These are phyloP conservation scores for Haliclystus octoradiatus DNA, from an alignment of 30 jellyfish, hydroid and myxozoan genomes.

Conservation along the genomic window DNA sequence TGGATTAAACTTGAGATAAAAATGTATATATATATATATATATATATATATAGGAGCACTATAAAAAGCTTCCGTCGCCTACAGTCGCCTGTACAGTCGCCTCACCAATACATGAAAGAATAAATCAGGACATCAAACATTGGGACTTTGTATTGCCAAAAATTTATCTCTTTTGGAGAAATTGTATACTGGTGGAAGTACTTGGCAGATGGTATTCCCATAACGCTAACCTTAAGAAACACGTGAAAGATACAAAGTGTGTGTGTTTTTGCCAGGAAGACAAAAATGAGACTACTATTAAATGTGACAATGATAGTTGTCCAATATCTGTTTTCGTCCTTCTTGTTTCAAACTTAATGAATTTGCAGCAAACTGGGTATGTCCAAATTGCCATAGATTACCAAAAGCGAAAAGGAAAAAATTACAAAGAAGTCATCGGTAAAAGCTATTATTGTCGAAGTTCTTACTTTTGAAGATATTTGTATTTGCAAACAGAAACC, in stretches of 20 bases:
- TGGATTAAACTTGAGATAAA: no score
- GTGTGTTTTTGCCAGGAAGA: conserved; percentile 11
- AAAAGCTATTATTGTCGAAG: no score
- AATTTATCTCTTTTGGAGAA: conserved; percentile 26
- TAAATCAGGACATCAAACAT: conserved; percentile 14
- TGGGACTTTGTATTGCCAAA: conserved; percentile 27
- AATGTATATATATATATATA: no score
- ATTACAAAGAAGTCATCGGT: no score
- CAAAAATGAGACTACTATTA: conserved; percentile 7
- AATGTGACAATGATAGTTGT: conserved; percentile 7
- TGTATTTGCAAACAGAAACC: conserved; percentile 35
- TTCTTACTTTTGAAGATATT: conserved; percentile 15
- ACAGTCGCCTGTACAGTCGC: not conserved
- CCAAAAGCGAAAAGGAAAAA: no score
- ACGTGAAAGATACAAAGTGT: conserved; percentile 10
- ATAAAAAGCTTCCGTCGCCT: no score
- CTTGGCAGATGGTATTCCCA: conserved; percentile 38
- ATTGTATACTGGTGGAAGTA: conserved; percentile 24
- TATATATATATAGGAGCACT: no score
- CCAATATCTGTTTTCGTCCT: no score
- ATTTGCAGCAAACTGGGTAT: no score
- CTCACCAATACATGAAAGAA: conserved; percentile 14
- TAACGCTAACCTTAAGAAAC: conserved; percentile 18
- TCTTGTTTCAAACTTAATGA: no score
- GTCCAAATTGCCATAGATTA: no score